Evolutionary conservation across 2,888 invertebrate genomes (phyloP), one percentile per base, ranked within the genome.

Genomic region (Chrysolina oricalcia): DNA sequence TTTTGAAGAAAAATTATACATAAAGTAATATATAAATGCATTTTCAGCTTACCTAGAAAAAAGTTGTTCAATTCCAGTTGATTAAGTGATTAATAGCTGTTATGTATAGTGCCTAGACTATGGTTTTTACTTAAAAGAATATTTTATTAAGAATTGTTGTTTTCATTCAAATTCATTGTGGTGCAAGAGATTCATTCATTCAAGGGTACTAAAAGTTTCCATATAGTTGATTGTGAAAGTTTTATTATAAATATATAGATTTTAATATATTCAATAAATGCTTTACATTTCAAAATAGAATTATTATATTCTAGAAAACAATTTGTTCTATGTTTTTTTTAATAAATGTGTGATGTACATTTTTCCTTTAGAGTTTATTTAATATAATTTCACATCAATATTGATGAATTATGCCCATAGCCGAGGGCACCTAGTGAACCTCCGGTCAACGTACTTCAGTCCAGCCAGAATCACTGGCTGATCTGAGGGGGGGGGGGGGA

Each of bases 211-310:
- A 85, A 83, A 80, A 78, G 75, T 84, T 83, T 84, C 81, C 81
- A 82, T 83, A 82, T 83, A 84, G 84, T 86, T 84, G 76, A 83
- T 80, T 85, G 84, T 83, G 82, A 86, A 80, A 83, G 84, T 85
- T 86, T 86, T 86, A 86, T 85, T 84, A 83, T 80, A 84, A 59
- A 35, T 67, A 48, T 23, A 67, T 84, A 85, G 82, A 85, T 85
- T 86, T 83, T 86, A 86, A 86, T 86, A 87, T 86, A 86, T 86
- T 68, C 53, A 68, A 40, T 17, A 40, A 48, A 68, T 68, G 68
- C 68, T 68, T 85, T 85, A 85, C 84, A 83, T 83, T 82, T 83
- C 23, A 15, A 59, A 59, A 10, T 79, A 82, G 77, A 68, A 80
- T 81, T 77, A 81, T 80, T 80, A 77, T 70, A 78, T 78, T 81